Evolutionary conservation across 2,113 vertebrate species (phyloP).

Genomic region (Calcarius ornatus): DNA sequence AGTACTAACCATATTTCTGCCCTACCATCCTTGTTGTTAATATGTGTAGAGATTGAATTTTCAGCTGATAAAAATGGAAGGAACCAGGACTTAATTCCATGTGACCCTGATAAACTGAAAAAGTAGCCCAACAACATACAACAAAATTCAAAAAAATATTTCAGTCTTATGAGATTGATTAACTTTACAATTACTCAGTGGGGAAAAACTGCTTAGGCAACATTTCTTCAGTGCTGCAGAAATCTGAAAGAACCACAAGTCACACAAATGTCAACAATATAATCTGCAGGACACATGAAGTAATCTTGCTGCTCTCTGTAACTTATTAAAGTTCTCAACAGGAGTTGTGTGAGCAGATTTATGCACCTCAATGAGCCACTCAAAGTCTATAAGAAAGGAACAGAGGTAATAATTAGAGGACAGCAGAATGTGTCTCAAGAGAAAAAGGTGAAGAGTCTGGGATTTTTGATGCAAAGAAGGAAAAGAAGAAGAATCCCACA

Average conservation of each 20-base stretch:
- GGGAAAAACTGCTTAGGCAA: neutral
- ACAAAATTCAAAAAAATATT: neutral
- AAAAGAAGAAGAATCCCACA: neutral
- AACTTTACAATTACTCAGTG: neutral
- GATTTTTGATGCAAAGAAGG: neutral
- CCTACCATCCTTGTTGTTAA: neutral
- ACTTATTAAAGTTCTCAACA: neutral
- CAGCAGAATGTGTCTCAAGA: neutral
- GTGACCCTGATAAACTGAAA: neutral
- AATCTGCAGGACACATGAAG: neutral
- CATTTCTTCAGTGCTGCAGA: neutral
- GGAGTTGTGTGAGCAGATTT: neutral
- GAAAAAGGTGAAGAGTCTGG: neutral
- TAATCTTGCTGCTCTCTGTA: neutral
- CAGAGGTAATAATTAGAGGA: neutral
- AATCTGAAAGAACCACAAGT: neutral
- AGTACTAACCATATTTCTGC: neutral
- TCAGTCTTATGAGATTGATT: neutral
- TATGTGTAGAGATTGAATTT: neutral
- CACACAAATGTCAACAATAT: neutral
- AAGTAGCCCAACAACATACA: neutral
- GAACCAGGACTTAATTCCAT: neutral
- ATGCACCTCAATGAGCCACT: neutral
- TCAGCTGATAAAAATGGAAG: neutral
- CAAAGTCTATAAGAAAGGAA: neutral